Evolutionary conservation across 2,113 vertebrate species (phyloP).

Genomic region (Python bivittatus): DNA sequence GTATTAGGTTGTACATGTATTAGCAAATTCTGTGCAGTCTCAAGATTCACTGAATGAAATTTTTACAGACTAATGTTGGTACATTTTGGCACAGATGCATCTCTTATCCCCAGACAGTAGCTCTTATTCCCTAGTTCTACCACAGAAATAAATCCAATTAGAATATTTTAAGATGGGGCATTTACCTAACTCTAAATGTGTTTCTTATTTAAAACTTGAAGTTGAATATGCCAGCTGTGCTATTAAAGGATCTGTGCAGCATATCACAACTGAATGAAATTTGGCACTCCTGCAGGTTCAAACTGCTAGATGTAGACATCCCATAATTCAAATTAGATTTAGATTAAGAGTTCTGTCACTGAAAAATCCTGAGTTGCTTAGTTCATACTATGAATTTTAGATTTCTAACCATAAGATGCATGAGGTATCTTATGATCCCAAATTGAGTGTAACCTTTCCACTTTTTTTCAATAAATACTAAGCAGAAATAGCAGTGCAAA

Average conservation of each 20-base stretch:
- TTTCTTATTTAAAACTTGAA: background rate
- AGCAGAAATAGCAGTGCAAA: background rate
- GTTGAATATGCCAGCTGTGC: background rate
- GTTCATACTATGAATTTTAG: background rate
- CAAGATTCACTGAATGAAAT: background rate
- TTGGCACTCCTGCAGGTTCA: background rate
- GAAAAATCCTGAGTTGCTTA: background rate
- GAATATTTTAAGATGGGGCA: background rate
- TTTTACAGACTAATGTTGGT: background rate
- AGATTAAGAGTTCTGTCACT: background rate
- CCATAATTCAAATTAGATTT: constrained; percentile 2
- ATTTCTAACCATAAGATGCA: background rate
- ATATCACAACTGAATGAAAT: constrained; percentile 4
- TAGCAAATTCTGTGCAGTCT: background rate
- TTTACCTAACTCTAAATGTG: background rate
- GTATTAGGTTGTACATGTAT: background rate
- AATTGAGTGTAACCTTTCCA: background rate
- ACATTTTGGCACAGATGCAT: background rate
- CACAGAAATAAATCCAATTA: background rate
- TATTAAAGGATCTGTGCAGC: background rate
- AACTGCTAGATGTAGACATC: background rate
- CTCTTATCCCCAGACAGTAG: background rate
- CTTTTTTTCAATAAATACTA: background rate
- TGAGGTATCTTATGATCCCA: background rate
- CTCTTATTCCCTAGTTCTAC: background rate